Evolutionary conservation across 1,140 invertebrate genomes (phyloP).

Genomic region (Lasaia peninsularis): DNA sequence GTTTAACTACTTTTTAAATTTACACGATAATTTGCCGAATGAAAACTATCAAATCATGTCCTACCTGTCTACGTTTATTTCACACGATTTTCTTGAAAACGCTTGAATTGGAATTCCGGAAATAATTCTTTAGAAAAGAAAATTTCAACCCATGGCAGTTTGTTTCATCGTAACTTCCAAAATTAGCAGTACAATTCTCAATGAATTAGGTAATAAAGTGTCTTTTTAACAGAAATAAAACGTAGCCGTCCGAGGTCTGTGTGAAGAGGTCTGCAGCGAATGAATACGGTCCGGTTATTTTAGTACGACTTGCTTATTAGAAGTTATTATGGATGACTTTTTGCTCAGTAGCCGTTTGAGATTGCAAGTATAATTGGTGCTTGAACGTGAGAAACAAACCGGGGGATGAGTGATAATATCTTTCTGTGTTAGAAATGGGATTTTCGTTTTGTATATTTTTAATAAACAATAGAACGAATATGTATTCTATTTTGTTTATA

Average conservation of each 20-base stretch:
- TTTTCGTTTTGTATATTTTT: background rate
- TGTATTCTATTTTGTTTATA: too few species aligned
- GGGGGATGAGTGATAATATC: constrained; percentile 13
- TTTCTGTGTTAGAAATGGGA: background rate
- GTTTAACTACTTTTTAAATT: too few species aligned
- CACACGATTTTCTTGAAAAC: too few species aligned
- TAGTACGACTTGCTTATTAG: constrained; percentile 54
- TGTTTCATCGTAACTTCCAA: too few species aligned
- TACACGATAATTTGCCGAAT: too few species aligned
- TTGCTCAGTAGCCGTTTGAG: constrained; percentile 31
- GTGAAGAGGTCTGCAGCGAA: background rate
- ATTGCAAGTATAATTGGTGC: constrained; percentile 48
- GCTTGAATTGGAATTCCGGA: too few species aligned
- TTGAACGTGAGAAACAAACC: constrained; percentile 41
- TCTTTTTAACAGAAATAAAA: background rate
- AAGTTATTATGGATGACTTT: constrained; percentile 52
- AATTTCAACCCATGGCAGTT: too few species aligned
- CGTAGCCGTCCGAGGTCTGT: background rate
- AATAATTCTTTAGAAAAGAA: too few species aligned
- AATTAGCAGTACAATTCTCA: too few species aligned
- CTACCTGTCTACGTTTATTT: too few species aligned
- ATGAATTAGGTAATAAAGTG: background rate
- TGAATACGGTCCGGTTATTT: constrained; percentile 29
- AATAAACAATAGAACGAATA: too few species aligned
- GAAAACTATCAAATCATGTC: too few species aligned